Conservation (phyloP, 2,113 vertebrate species). For the Colossoma macropomum region DNA sequence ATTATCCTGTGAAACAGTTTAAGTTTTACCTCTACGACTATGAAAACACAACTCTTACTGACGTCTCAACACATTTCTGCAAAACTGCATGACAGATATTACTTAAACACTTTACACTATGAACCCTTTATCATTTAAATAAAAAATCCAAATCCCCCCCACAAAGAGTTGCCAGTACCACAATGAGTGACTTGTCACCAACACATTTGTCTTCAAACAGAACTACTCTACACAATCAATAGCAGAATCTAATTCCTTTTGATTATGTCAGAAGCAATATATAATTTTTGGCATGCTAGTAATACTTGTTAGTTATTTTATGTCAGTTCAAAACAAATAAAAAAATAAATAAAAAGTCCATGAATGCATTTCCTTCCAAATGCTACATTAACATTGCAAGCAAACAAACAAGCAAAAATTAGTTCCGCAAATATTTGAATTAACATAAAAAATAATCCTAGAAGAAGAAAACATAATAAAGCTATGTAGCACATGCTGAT, state of each 20-base stretch:
- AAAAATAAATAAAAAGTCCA: neutral
- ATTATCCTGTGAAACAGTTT: neutral
- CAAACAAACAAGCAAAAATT: neutral
- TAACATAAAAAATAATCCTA: constrained; percentile 7
- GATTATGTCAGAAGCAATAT: constrained; percentile 18
- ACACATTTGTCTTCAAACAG: neutral
- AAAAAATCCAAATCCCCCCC: neutral
- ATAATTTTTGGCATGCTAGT: constrained; percentile 1
- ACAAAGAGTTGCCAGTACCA: constrained; percentile 16
- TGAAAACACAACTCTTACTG: neutral
- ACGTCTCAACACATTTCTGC: neutral
- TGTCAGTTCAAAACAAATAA: neutral
- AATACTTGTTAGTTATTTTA: neutral
- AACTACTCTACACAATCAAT: neutral
- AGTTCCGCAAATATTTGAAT: neutral
- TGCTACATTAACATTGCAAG: constrained; percentile 4
- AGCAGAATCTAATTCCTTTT: neutral
- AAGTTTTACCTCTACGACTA: neutral
- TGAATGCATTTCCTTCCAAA: neutral
- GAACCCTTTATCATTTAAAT: neutral
- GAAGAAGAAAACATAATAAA: neutral
- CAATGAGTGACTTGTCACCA: neutral
- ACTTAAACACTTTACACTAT: neutral
- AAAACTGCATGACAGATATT: neutral
- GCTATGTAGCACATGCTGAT: constrained; percentile 11